Base-by-base conservation (phyloP, 1,140 invertebrate species). In the Cryptotermes secundus region DNA sequence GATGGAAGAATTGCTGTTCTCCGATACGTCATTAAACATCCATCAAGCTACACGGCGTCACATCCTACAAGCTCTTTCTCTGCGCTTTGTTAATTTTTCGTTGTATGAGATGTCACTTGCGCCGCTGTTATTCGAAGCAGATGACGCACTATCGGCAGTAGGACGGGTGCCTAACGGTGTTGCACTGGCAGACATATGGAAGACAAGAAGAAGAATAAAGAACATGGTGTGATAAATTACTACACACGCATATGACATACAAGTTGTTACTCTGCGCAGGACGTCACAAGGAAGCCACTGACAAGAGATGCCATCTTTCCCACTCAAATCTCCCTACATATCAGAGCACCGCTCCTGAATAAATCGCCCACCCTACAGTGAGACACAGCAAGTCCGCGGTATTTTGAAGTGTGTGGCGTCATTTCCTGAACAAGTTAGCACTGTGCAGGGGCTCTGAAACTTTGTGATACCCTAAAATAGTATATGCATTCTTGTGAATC, bases 171-270 rank as follows among this genome's bases (percentile, higher is more conserved):
- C 7, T 72, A 72, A 72, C 59, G 59, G 59, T 72, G 6, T 72
- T 26, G 14, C 59, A 72, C n/a, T 26, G 31, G 26, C 59, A 72
- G 59, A 31, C 59, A 72, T 31, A 72, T 72, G 59, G 59, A n/a
- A 49, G 45, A 42, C 9, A 49, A 49, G 12, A 49, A 49, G 12
- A 12, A 72, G 26, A 72, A 72, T 72, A 72, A 72, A 72, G 26
- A 72, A 72, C 59, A 72, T 14, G n/a, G 59, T 72, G 59, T 72
- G 59, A 72, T 72, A 72, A 72, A 72, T 72, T 72, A 72, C 59
- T 72, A 72, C 59, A 72, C 59, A 72, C 59, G 59, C 26, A 72
- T 72, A 72, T 72, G 59, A 72, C 59, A 72, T 72, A n/a, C 26
- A 4, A n/a, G 59, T 72, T 72, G 31, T 72, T 72, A 72, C 31